These are phyloP conservation scores for Pipistrellus kuhlii DNA, from an alignment of 2,797 vertebrate species.

Conservation along the genomic window DNA sequence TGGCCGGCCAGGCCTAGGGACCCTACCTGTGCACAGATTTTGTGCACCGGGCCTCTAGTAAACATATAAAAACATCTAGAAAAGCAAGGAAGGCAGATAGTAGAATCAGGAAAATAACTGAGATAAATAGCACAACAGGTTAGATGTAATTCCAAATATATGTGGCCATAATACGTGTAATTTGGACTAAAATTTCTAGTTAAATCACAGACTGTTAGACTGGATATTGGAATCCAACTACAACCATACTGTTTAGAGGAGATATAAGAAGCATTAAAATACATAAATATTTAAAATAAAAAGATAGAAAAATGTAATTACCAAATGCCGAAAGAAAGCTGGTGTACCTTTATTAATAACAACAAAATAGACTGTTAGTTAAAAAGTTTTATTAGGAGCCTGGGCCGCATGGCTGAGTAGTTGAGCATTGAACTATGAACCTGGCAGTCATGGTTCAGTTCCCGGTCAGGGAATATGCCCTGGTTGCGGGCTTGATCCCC, in stretches of 20 bases:
- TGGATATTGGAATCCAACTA: not conserved
- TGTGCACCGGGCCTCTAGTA: no score
- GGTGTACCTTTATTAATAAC: not conserved
- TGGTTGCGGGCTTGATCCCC: no score
- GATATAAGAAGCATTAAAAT: not conserved
- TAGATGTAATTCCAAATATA: not conserved
- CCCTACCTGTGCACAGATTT: no score
- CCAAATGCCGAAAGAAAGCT: not conserved
- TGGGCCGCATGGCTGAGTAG: no score
- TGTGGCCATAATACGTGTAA: not conserved
- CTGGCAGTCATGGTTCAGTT: no score
- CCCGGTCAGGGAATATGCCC: no score
- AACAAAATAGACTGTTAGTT: not conserved
- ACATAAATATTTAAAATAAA: constrained; percentile 6
- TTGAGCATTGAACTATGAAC: no score
- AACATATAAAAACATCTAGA: not conserved
- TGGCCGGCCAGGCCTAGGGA: no score
- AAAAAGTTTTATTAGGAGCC: not conserved
- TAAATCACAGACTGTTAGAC: not conserved
- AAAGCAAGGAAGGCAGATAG: not conserved
- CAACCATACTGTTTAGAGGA: not conserved
- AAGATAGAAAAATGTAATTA: not conserved
- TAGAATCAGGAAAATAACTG: not conserved
- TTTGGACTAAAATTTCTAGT: not conserved
- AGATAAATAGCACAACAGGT: not conserved